A percentile compares a stretch with the other conserved stretches of the same genome.
Evolutionary conservation across 1,140 invertebrate genomes (phyloP).

Genomic region (Myzus persicae): DNA sequence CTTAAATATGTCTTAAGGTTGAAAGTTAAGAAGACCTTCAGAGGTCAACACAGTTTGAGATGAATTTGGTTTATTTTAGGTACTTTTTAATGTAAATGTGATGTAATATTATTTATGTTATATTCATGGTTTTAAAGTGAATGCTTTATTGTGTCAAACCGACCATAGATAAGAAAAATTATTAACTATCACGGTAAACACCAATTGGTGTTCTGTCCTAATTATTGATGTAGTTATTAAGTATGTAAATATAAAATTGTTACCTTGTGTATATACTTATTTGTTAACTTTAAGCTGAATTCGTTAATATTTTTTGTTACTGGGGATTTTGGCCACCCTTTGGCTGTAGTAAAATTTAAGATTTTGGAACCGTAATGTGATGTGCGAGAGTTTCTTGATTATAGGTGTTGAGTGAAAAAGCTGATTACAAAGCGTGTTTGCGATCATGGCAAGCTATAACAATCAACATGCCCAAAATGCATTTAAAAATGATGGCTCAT

Average conservation of each 20-base stretch:
- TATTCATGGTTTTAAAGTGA: background rate
- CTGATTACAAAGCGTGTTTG: constrained; percentile 32
- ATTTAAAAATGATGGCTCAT: constrained; percentile 86
- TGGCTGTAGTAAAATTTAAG: constrained; percentile 42
- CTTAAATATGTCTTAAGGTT: background rate
- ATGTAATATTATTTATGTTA: background rate
- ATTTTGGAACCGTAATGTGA: constrained; percentile 52
- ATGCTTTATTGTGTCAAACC: background rate
- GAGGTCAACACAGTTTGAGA: constrained; percentile 6
- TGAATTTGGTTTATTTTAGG: background rate
- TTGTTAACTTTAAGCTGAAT: background rate
- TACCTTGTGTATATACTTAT: background rate
- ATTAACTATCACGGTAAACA: background rate
- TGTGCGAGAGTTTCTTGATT: constrained; percentile 56
- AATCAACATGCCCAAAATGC: constrained; percentile 65
- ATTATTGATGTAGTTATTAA: background rate
- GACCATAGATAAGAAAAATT: background rate
- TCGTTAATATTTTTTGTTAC: background rate
- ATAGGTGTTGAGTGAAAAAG: constrained; percentile 53
- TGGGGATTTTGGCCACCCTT: constrained; percentile 10
- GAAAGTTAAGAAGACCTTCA: constrained; percentile 38
- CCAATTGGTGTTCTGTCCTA: background rate
- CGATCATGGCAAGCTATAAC: constrained; percentile 44
- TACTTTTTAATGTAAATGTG: background rate
- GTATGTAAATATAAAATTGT: background rate